Evolutionary conservation across 2,797 vertebrate genomes (phyloP), one percentile per base, ranked within the genome.

Genomic region (Rousettus madagascariensis): DNA sequence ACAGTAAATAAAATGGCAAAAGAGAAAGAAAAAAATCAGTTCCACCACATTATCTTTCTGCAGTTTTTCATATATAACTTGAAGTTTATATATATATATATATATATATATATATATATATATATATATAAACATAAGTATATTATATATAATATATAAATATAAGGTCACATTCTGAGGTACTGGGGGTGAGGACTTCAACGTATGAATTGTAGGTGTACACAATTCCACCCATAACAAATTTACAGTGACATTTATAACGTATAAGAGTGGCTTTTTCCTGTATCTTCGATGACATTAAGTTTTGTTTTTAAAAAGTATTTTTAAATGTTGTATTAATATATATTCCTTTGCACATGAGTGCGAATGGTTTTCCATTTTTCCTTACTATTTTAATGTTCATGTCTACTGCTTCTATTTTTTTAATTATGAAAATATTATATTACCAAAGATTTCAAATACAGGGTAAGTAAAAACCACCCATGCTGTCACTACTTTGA

Each of bases 401-500:
- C 16, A 22, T 91, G 43, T 86, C 84, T 38, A 63, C 19, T 94
- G 68, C 15, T 41, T 38, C 11, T 85, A 28, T 86, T 77, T 93
- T 49, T 86, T 59, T 17, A 83, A 69, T 86, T 92, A 78, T 51
- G 49, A 86, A 90, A 86, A 33, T 65, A 86, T 90, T 82, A 46
- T 82, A 89, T 92, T 80, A 94, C 41, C 86, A 95, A 92, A 77
- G 19, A 20, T 69, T 71, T 75, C 61, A 86, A 92, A 92, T 72
- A 53, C 33, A 84, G 49, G 66, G 33, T 91, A 94, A 92, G 86
- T 91, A 77, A 61, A 86, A 96, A 10, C 61, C 9, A 38, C 38
- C 55, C 38, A 75, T 36, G 83, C 46, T 93, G 69, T 36, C 33
- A 46, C n/a, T 82, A 75, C 17, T 86, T 22, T 3, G 17, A 91